Conservation (phyloP, 2,888 invertebrate species). For the Spilosoma lubricipeda region DNA sequence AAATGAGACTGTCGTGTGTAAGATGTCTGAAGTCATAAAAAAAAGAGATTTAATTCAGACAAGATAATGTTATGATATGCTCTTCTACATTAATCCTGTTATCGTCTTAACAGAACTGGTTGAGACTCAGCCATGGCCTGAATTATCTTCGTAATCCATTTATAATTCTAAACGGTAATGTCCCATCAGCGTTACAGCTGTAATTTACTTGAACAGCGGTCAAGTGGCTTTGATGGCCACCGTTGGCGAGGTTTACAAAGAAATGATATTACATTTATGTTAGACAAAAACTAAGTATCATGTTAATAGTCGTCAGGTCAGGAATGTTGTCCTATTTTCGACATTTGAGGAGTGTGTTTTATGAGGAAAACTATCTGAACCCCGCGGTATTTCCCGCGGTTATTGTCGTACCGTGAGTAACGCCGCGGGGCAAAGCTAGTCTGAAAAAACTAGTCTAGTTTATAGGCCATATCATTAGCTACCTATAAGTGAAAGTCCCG, state of each 20-base stretch:
- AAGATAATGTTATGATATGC: neutral
- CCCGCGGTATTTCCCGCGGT: no score
- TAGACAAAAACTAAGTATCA: slow-evolving; percentile 35
- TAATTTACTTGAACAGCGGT: slow-evolving; percentile 16
- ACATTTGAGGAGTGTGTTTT: slow-evolving; percentile 12
- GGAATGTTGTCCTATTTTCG: slow-evolving; percentile 72
- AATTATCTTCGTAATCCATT: slow-evolving; percentile 6
- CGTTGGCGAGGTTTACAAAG: slow-evolving; percentile 41
- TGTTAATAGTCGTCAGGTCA: slow-evolving; percentile 53
- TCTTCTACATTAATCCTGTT: neutral
- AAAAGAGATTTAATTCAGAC: neutral
- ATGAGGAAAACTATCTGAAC: neutral
- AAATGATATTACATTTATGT: slow-evolving; percentile 8
- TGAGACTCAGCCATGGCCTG: neutral
- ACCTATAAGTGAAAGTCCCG: no score
- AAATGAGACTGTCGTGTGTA: no score
- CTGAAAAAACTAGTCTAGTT: no score
- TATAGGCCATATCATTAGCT: no score
- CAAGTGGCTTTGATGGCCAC: slow-evolving; percentile 34
- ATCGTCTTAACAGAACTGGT: neutral
- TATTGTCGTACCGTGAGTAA: no score
- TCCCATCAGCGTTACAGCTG: slow-evolving; percentile 14
- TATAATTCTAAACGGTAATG: slow-evolving; percentile 13
- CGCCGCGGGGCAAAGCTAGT: no score
- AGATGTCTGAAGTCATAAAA: neutral